These are phyloP conservation scores for Rotaria magnacalcarata DNA, from an alignment of 2,888 invertebrate species.

Conservation along the genomic window DNA sequence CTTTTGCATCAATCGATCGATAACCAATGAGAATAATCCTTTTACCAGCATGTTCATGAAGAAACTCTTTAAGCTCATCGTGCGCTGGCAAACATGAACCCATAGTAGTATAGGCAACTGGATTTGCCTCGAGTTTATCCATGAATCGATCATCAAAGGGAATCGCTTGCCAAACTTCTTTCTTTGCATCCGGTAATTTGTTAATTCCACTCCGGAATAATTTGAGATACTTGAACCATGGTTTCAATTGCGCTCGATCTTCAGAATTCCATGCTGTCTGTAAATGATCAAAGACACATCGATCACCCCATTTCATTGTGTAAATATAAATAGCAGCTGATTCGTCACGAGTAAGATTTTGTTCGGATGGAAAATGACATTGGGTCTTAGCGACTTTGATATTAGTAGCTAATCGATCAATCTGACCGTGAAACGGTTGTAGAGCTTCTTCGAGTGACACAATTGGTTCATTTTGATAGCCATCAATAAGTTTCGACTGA, in stretches of 20 bases:
- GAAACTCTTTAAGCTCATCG: no score
- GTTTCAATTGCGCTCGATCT: not conserved
- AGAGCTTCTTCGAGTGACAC: not conserved
- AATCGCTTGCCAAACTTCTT: not conserved
- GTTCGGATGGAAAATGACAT: not conserved
- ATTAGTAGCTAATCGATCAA: not conserved
- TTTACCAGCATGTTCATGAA: no score
- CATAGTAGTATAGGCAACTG: no score
- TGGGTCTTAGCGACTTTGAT: not conserved
- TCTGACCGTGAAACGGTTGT: not conserved
- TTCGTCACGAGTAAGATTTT: not conserved
- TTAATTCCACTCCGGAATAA: not conserved
- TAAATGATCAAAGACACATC: not conserved
- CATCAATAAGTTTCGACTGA: not conserved
- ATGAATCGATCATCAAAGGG: no score
- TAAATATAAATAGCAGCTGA: not conserved
- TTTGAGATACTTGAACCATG: not conserved
- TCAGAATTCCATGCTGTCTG: not conserved
- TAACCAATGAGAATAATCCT: no score
- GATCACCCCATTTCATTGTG: not conserved
- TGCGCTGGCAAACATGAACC: no score
- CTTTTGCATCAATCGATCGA: no score
- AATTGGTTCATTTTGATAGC: not conserved
- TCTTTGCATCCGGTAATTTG: not conserved
- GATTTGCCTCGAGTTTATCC: no score